Evolutionary conservation across 1,140 invertebrate species (phyloP), one percentile per base, ranked within the genome.

Genomic region (Drosophila arizonae): DNA sequence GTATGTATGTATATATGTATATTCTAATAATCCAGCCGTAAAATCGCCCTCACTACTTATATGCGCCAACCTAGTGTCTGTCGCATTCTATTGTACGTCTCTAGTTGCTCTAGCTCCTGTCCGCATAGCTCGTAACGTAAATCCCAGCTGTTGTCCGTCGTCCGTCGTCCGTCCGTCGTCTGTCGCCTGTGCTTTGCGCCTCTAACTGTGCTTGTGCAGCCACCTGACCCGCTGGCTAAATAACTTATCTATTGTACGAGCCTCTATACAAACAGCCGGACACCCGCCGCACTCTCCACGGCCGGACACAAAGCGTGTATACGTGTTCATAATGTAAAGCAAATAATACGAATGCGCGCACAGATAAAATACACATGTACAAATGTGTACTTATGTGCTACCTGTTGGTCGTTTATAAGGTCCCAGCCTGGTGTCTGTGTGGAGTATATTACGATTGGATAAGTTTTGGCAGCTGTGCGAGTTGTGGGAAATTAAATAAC

Each of bases 291-390:
- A 30, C 54, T 17, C 33, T 36, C 30, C 55, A 26, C 28, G 17
- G 28, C 9, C n/a, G 43, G 30, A 48, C 57, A 69, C 56, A 68
- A 68, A 68, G 61, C 66, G 66, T 55, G 63, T 50, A 58, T 66
- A 86, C 76, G 76, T 87, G 82, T 73, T 80, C 84, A 77, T 82
- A 88, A 64, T 81, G 79, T 67, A 56, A 63, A 74, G 76, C 79
- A 87, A 87, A 87, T 87, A 86, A 78, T 52, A 64, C 66, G 76
- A 77, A 71, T 79, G 77, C 67, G 30, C 51, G 43, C 41, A 56
- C 51, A 43, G 30, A 43, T 70, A 65, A 45, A 48, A 45, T 15
- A 46, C 43, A 46, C 17, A 11, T 46, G 64, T 57, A 39, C 30
- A 55, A 30, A 65, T 60, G 24, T 36, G 36, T 72, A 24, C 24